Evolutionary conservation across 2,113 vertebrate species (phyloP).

Genomic region (Pandion haliaetus): DNA sequence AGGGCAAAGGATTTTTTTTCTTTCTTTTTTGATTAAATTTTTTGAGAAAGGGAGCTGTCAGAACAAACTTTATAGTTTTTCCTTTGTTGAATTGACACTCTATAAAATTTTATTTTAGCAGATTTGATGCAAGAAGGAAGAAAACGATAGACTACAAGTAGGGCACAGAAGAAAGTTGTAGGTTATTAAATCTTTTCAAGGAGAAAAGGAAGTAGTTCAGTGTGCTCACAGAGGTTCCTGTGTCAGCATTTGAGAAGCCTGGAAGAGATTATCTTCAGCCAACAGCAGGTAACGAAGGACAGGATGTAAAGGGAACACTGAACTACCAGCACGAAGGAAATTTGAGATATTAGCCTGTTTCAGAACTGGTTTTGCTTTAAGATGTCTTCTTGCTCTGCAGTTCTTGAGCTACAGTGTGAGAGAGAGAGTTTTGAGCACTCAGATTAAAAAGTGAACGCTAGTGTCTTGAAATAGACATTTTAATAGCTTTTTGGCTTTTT

Average conservation of each 20-base stretch:
- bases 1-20: not conserved
- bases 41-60: constrained; percentile 14
- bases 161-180: constrained; percentile 4
- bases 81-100: constrained; percentile 26
- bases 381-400: not conserved
- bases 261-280: constrained; percentile 41
- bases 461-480: not conserved
- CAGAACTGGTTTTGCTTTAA: not conserved
- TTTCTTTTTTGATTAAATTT: constrained; percentile 13
- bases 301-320: not conserved
- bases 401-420: not conserved
- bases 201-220: constrained; percentile 20
- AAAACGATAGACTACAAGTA: not conserved
- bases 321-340: not conserved
- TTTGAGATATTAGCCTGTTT: not conserved
- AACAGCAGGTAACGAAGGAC: constrained; percentile 18
- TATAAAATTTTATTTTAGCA: constrained; percentile 22
- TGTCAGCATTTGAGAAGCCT: constrained; percentile 40
- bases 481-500: not conserved
- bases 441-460: not conserved
- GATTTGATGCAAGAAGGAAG: not conserved
- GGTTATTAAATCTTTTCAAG: constrained; percentile 29
- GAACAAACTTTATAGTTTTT: constrained; percentile 8
- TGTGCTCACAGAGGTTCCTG: constrained; percentile 10
- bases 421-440: not conserved